Conservation (phyloP, 2,888 invertebrate species). For the Eristalinus sepulchralis region DNA sequence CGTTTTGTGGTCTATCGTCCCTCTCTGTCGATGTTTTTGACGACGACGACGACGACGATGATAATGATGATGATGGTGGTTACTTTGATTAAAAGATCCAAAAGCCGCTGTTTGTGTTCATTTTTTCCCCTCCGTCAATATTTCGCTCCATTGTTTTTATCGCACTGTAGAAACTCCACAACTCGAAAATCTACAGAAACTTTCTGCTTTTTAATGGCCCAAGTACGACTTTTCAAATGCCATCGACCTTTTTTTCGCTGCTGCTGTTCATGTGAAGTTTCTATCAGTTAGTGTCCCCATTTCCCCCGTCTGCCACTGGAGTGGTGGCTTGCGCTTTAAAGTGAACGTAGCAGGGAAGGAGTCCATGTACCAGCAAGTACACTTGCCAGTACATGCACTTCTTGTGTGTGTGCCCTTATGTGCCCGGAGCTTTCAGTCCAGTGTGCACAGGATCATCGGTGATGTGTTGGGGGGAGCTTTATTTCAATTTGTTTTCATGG, state of each 20-base stretch:
- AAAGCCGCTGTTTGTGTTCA: constrained; percentile 6
- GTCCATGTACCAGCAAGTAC: constrained; percentile 58
- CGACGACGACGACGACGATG: no score
- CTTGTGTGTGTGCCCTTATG: constrained; percentile 29
- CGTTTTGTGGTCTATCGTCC: background rate
- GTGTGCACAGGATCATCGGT: background rate
- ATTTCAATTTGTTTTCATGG: constrained; percentile 1
- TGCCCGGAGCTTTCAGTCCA: constrained; percentile 45
- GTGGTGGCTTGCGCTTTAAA: constrained; percentile 63
- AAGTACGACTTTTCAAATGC: constrained; percentile 47
- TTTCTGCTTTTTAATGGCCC: background rate
- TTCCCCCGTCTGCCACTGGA: constrained; percentile 6
- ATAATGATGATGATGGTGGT: constrained; percentile 49
- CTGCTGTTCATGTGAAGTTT: background rate
- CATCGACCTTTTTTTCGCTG: constrained; percentile 57
- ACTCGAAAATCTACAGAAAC: constrained; percentile 1
- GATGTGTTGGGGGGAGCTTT: constrained; percentile 38
- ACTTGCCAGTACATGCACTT: background rate
- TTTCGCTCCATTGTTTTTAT: background rate
- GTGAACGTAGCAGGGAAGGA: constrained; percentile 14
- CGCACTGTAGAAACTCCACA: constrained; percentile 1
- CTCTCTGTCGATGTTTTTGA: constrained; percentile 21
- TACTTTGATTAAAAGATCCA: constrained; percentile 45
- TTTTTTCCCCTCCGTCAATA: background rate
- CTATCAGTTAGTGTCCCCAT: constrained; percentile 41